phyloP scores from a whole-genome alignment of 2,888 invertebrate species.

The Eilema caniola region DNA sequence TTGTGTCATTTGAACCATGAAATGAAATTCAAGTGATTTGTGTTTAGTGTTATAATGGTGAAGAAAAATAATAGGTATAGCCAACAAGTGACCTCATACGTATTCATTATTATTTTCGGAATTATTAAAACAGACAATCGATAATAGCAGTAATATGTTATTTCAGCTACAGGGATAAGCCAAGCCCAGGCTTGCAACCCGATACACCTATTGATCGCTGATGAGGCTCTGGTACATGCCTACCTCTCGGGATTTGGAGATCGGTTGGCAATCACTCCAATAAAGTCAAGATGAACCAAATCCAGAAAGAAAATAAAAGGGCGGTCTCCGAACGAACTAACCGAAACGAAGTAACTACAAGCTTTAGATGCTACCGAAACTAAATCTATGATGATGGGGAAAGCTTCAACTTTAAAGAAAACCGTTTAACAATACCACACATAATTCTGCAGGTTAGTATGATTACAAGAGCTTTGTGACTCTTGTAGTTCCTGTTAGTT shows the following conservation, averaged over 20 bases:
- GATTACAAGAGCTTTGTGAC: background rate
- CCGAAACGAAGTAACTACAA: no score
- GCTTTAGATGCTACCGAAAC: background rate
- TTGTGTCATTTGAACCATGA: conserved; percentile 1
- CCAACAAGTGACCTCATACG: background rate
- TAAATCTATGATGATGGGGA: background rate
- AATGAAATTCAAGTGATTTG: background rate
- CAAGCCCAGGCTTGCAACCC: background rate
- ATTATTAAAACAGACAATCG: background rate
- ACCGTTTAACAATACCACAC: background rate
- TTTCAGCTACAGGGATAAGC: no score
- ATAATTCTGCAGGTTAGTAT: background rate
- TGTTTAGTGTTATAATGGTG: background rate
- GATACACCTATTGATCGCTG: background rate
- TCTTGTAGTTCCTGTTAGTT: no score
- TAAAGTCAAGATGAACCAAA: background rate
- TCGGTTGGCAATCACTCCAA: no score
- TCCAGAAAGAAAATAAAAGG: background rate
- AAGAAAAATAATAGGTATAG: background rate
- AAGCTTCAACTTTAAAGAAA: background rate
- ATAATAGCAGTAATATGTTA: no score
- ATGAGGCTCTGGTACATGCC: background rate
- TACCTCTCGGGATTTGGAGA: background rate
- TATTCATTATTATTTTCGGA: background rate
- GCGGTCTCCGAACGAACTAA: no score